Percentiles rank a stretch among this genome's conserved stretches.
Conservation (phyloP, 2,113 vertebrate genomes). For the Willisornis vidua region DNA sequence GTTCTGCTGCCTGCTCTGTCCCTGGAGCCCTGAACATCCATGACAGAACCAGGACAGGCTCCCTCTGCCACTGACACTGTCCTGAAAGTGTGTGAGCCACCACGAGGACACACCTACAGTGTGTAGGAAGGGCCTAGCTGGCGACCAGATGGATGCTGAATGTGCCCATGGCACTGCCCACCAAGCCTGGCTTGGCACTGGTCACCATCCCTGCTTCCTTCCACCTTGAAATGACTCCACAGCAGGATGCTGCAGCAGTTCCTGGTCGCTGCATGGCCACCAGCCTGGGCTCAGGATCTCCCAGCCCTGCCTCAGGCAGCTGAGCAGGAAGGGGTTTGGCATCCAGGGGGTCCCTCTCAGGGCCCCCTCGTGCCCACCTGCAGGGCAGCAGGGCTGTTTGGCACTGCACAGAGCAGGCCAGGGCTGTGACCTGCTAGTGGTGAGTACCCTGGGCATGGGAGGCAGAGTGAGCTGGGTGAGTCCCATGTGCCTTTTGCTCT, state of each 20-base stretch:
- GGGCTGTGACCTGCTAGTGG: rapidly evolving
- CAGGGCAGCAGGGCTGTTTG: not conserved
- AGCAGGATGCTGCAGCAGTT: not conserved
- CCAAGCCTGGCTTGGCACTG: not conserved
- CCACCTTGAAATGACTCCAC: not conserved
- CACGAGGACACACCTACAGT: not conserved
- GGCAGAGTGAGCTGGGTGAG: not conserved
- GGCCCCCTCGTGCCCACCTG: not conserved
- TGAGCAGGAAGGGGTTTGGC: not conserved
- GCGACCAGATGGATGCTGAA: not conserved
- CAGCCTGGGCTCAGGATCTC: not conserved
- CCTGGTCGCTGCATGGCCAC: not conserved
- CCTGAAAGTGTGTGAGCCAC: not conserved
- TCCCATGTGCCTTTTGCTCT: not conserved
- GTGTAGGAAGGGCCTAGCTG: not conserved
- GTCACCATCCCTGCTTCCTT: not conserved
- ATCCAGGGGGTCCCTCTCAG: not conserved
- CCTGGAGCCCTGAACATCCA: not conserved
- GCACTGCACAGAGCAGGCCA: rapidly evolving
- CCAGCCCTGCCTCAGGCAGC: rapidly evolving
- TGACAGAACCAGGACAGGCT: not conserved
- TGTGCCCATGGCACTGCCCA: not conserved
- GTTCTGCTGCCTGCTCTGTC: not conserved
- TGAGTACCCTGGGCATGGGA: not conserved
- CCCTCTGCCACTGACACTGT: not conserved